Evolutionary conservation across 23 tunicate genomes (phyloP).

Genomic region (Oikopleura vanhoeffeni): DNA sequence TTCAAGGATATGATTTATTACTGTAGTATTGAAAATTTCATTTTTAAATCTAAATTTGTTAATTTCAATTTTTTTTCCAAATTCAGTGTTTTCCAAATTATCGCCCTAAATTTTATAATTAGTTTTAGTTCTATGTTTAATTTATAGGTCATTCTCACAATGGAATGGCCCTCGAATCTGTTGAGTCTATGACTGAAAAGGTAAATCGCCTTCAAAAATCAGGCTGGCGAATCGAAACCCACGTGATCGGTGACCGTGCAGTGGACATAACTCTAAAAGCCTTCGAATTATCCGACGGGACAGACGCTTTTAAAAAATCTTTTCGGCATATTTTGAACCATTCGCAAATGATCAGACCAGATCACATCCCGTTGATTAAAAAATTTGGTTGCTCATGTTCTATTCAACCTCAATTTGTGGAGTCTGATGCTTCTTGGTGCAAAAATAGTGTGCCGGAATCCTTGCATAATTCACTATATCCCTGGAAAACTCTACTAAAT

Average conservation of each 20-base stretch:
- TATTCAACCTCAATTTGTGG: conserved; percentile 56
- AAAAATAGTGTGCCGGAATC: conserved; percentile 25
- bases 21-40: too few species aligned
- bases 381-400: not conserved
- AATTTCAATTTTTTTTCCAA: too few species aligned
- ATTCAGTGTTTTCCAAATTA: too few species aligned
- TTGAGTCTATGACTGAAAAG: not conserved
- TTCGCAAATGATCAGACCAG: conserved; percentile 54
- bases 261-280: conserved; percentile 46
- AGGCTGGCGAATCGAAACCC: conserved; percentile 69
- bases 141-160: too few species aligned
- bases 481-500: conserved; percentile 42
- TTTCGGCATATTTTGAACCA: conserved; percentile 54
- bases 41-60: too few species aligned
- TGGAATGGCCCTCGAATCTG: not conserved
- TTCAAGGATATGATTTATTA: too few species aligned
- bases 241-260: conserved; percentile 79
- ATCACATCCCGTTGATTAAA: conserved; percentile 18
- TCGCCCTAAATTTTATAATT: too few species aligned
- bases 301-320: conserved; percentile 25
- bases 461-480: conserved; percentile 28
- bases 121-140: too few species aligned
- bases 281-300: too few species aligned
- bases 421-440: conserved; percentile 33
- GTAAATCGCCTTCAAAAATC: conserved; percentile 18